These are phyloP conservation scores for Aramus guarauna DNA, from an alignment of 2,113 vertebrate species.

Conservation along the genomic window DNA sequence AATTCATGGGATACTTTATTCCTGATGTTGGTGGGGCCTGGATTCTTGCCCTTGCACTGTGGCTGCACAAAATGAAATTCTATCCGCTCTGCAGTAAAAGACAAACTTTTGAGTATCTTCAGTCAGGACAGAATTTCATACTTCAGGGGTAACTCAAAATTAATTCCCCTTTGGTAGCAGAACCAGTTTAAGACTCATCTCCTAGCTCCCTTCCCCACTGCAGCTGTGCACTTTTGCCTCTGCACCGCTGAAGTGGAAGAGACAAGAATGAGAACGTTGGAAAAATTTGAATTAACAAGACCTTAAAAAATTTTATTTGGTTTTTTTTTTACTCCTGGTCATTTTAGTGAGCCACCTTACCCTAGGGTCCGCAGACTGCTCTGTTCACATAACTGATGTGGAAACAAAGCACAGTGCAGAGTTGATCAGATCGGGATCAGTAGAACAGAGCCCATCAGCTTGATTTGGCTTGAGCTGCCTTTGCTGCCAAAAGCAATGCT, in stretches of 20 bases:
- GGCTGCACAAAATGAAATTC: constrained; percentile 21
- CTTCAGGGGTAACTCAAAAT: not conserved
- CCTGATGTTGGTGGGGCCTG: constrained; percentile 26
- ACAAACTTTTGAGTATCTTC: constrained; percentile 9
- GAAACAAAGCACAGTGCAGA: not conserved
- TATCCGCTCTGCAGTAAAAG: not conserved
- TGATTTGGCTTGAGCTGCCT: not conserved
- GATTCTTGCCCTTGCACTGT: constrained; percentile 25
- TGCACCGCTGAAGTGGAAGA: not conserved
- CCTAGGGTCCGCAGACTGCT: not conserved
- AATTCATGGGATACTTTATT: constrained; percentile 50
- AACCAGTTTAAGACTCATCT: not conserved
- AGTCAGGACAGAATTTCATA: constrained; percentile 13
- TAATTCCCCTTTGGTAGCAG: not conserved
- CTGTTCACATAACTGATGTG: not conserved
- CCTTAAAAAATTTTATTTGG: not conserved
- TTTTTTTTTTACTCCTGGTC: not conserved
- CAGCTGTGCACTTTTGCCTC: not conserved
- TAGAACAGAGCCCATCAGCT: not conserved
- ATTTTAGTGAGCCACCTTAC: not conserved
- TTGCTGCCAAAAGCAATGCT: not conserved
- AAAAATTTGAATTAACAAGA: not conserved
- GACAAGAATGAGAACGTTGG: not conserved
- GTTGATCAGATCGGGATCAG: not conserved
- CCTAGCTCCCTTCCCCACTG: not conserved